phyloP scores from a whole-genome alignment of 37 sponge, comb jelly and placozoan genomes.

The Oopsacas minuta region DNA sequence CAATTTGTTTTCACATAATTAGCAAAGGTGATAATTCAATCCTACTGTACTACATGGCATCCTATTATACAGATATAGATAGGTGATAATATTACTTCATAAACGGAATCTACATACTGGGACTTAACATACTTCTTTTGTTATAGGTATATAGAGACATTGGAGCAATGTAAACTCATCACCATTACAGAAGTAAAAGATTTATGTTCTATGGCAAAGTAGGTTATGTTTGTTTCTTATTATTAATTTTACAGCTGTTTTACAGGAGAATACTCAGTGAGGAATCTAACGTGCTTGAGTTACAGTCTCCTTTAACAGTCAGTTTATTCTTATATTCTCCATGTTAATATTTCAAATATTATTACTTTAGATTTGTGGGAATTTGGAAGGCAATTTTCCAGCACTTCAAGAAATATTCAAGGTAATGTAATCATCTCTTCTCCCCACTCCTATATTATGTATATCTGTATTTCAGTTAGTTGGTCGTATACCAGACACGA shows the following conservation, averaged over 20 bases:
- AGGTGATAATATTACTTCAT: no score
- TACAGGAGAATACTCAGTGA: slow-evolving; percentile 84
- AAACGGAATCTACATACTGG: no score
- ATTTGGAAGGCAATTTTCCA: slow-evolving; percentile 87
- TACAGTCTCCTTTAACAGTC: slow-evolving; percentile 91
- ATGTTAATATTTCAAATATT: neutral
- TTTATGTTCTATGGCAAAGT: slow-evolving; percentile 86
- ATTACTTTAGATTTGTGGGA: slow-evolving; percentile 76
- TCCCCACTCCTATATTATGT: neutral
- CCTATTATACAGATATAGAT: neutral
- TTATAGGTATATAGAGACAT: slow-evolving; percentile 87
- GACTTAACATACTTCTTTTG: neutral
- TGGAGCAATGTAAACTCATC: slow-evolving; percentile 78
- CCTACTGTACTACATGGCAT: neutral
- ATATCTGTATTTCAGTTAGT: slow-evolving; percentile 50
- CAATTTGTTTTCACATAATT: no score
- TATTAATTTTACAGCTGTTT: neutral
- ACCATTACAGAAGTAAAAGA: slow-evolving; percentile 77
- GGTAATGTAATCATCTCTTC: no score
- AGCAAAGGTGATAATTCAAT: no score
- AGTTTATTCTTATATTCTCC: slow-evolving; percentile 4
- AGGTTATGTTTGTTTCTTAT: neutral
- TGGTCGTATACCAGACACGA: slow-evolving; percentile 93
- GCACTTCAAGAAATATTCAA: slow-evolving; percentile 89
- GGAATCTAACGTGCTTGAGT: slow-evolving; percentile 87